Conservation (phyloP, 2,113 vertebrate genomes). For the Brachyistius frenatus region DNA sequence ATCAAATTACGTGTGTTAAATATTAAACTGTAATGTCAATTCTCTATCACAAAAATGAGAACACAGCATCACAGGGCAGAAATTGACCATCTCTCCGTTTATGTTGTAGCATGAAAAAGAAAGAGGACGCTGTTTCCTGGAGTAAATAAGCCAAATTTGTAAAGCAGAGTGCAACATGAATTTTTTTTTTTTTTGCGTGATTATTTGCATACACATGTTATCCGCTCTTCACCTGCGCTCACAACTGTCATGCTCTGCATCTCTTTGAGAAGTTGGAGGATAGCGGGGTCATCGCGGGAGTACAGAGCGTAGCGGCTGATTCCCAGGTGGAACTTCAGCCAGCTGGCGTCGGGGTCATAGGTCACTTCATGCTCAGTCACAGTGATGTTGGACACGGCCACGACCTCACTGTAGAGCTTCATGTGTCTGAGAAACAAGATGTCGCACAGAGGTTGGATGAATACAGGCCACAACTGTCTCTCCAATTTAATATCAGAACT, state of each 20-base stretch:
- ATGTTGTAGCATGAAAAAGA: too few relatives aligned
- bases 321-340: conserved; percentile 94
- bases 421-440: conserved; percentile 72
- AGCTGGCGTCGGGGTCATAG: conserved; percentile 86
- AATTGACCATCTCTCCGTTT: too few relatives aligned
- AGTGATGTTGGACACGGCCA: conserved; percentile 73
- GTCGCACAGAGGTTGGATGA: background rate
- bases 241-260: conserved; percentile 83
- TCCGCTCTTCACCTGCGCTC: conserved; percentile 85
- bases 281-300: conserved; percentile 80
- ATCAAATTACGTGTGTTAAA: background rate
- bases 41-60: too few relatives aligned
- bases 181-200: too few relatives aligned
- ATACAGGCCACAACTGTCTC: too few relatives aligned
- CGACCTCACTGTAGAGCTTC: conserved; percentile 78
- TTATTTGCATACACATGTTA: background rate
- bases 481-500: background rate
- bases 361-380: conserved; percentile 67
- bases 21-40: background rate
- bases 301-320: conserved; percentile 91
- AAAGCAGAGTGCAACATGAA: too few relatives aligned
- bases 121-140: too few relatives aligned
- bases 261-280: conserved; percentile 86
- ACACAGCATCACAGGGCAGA: too few relatives aligned
- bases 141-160: too few relatives aligned